Percentiles rank a stretch among this genome's conserved stretches.
phyloP scores from a whole-genome alignment of 2,888 invertebrate species.

The Pollenia amentaria region DNA sequence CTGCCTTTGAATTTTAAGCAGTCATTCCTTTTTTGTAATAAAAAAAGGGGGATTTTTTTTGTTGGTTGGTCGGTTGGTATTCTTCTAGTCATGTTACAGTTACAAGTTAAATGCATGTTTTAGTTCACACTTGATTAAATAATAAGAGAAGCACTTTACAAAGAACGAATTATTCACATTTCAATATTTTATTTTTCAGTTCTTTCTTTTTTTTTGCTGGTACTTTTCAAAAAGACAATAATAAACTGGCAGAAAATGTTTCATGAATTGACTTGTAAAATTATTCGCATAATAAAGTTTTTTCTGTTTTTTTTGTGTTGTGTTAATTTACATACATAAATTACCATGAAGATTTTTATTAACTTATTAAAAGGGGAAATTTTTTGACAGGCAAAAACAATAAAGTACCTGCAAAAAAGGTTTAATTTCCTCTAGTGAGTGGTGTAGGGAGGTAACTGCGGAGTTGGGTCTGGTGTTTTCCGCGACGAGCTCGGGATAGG shows the following conservation, averaged over 20 bases:
- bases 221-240: slow-evolving; percentile 15
- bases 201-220: too few species aligned
- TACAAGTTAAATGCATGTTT: slow-evolving; percentile 68
- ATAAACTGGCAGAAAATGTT: slow-evolving; percentile 60
- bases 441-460: too few species aligned
- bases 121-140: slow-evolving; percentile 74
- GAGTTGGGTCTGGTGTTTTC: too few species aligned
- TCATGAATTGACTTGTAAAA: slow-evolving; percentile 70
- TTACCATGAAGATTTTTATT: slow-evolving; percentile 50
- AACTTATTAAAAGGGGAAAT: slow-evolving; percentile 23
- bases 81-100: slow-evolving; percentile 58
- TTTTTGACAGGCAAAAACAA: slow-evolving; percentile 22
- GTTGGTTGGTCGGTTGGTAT: neutral
- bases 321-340: slow-evolving; percentile 21
- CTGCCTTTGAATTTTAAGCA: slow-evolving; percentile 33
- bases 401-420: slow-evolving; percentile 17
- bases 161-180: slow-evolving; percentile 51
- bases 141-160: slow-evolving; percentile 49
- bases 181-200: slow-evolving; percentile 45
- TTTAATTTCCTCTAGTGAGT: too few species aligned
- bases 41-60: slow-evolving; percentile 25
- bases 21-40: neutral
- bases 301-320: slow-evolving; percentile 8
- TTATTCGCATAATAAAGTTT: slow-evolving; percentile 68
- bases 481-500: too few species aligned